phyloP scores from a whole-genome alignment of 2,888 invertebrate species.

The Theretra japonica region DNA sequence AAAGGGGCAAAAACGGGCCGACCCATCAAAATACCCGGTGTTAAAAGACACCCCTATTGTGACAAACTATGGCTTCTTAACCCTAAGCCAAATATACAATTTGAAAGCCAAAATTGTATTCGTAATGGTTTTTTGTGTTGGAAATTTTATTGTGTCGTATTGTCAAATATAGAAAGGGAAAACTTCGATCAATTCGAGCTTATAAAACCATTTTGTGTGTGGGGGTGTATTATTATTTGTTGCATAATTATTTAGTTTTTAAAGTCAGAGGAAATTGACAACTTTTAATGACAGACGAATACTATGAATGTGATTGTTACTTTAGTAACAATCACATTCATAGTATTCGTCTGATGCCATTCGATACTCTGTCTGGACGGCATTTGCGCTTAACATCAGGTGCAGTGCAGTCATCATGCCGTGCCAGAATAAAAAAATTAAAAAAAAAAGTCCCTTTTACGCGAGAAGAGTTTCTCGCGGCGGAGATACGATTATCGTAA shows the following conservation, averaged over 20 bases:
- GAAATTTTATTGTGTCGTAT: conserved; percentile 52
- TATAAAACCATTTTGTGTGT: conserved; percentile 31
- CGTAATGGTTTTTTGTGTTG: conserved; percentile 69
- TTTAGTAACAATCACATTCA: no score
- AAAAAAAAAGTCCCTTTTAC: no score
- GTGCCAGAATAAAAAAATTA: no score
- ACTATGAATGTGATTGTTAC: no score
- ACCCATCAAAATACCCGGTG: conserved; percentile 74
- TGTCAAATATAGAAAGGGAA: conserved; percentile 49
- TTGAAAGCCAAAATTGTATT: conserved; percentile 76
- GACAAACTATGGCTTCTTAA: conserved; percentile 78
- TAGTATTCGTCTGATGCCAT: no score
- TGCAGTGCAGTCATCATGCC: no score
- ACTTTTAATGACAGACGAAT: no score
- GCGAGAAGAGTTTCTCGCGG: no score
- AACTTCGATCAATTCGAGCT: conserved; percentile 50
- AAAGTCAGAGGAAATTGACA: background rate
- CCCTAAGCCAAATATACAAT: conserved; percentile 75
- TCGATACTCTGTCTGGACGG: no score
- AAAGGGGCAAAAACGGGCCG: conserved; percentile 61
- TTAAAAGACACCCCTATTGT: conserved; percentile 81
- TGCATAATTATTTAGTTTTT: background rate
- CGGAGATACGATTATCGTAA: no score
- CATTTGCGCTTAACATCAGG: no score
- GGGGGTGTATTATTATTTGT: background rate